Conservation (phyloP, 2,888 invertebrate genomes). For the Thereva unica region DNA sequence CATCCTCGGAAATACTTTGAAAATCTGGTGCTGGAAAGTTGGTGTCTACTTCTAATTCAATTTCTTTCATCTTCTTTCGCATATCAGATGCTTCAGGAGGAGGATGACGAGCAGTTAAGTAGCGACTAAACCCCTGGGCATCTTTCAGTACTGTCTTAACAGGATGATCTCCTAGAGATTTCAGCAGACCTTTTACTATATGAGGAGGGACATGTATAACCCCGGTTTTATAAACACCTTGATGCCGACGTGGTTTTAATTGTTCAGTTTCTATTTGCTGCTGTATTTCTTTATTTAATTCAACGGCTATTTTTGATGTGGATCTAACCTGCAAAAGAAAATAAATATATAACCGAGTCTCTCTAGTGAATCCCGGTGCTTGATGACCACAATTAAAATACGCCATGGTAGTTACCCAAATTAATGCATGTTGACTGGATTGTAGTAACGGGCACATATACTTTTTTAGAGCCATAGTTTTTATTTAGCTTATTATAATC, state of each 20-base stretch:
- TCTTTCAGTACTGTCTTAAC: constrained; percentile 63
- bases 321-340: constrained; percentile 38
- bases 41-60: constrained; percentile 49
- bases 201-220: constrained; percentile 64
- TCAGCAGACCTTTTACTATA: constrained; percentile 63
- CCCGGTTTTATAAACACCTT: constrained; percentile 66
- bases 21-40: constrained; percentile 46
- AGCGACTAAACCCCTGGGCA: constrained; percentile 62
- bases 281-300: constrained; percentile 47
- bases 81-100: constrained; percentile 64
- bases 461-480: too few relatives aligned
- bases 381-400: background rate
- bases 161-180: constrained; percentile 64
- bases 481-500: too few relatives aligned
- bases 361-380: background rate
- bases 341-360: background rate
- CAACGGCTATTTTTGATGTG: constrained; percentile 52
- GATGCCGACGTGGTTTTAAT: constrained; percentile 71
- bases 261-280: constrained; percentile 48
- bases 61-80: constrained; percentile 47
- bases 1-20: constrained; percentile 53
- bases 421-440: too few relatives aligned
- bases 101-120: constrained; percentile 66
- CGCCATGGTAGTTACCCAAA: too few relatives aligned
- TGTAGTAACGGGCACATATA: too few relatives aligned